Conservation (phyloP, 2,888 invertebrate species). For the Congeria kusceri region DNA sequence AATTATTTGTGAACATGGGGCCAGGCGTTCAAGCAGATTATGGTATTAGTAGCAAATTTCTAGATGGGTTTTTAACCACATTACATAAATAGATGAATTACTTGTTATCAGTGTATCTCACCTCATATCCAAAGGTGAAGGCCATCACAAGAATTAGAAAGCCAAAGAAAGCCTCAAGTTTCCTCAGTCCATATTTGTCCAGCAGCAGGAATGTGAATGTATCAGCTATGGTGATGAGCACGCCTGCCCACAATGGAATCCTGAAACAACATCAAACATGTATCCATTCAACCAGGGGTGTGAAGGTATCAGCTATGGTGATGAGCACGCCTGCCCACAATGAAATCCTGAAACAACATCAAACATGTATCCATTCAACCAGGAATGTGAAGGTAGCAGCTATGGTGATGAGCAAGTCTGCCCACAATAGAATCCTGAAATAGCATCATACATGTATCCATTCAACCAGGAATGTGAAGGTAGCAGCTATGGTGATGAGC, state of each 20-base stretch:
- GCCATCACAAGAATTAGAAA: conserved; percentile 93
- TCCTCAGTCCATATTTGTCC: conserved; percentile 92
- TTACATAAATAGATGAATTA: too few species aligned
- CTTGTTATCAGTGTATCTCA: too few species aligned
- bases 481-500: conserved; percentile 92
- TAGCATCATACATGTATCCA: too few species aligned
- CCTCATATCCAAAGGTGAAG: conserved; percentile 92
- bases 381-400: conserved; percentile 93
- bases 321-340: conserved; percentile 93
- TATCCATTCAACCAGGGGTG: too few species aligned
- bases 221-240: conserved; percentile 92
- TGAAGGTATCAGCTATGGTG: conserved; percentile 93
- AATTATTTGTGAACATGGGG: too few species aligned
- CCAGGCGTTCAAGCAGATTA: too few species aligned
- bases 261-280: conserved; percentile 73
- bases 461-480: conserved; percentile 95
- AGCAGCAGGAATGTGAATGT: conserved; percentile 95
- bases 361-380: too few species aligned
- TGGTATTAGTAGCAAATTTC: too few species aligned
- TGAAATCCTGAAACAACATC: conserved; percentile 87
- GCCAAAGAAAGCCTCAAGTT: conserved; percentile 94
- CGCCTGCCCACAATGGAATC: conserved; percentile 92
- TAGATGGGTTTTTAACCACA: too few species aligned
- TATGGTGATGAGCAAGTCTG: conserved; percentile 93
- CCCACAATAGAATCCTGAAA: conserved; percentile 90